Evolutionary conservation across 2,888 invertebrate genomes (phyloP).

Genomic region (Spisula solida): DNA sequence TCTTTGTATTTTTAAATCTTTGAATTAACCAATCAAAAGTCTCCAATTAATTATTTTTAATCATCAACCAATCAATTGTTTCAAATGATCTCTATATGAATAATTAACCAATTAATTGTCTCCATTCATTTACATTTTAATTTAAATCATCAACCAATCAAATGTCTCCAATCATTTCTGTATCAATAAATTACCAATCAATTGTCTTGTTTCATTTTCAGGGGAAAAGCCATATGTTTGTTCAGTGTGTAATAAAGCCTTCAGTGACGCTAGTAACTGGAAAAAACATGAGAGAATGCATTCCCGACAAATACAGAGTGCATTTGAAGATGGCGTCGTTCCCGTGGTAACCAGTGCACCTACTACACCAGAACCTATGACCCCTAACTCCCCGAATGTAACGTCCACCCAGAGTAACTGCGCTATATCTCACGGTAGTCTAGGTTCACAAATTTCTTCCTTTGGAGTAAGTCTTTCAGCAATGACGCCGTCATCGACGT

Average conservation of each 20-base stretch:
- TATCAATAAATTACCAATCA: not conserved
- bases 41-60: no score
- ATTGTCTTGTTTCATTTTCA: not conserved
- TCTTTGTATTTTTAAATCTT: no score
- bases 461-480: slow-evolving; percentile 56
- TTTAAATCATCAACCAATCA: no score
- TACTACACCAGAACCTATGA: slow-evolving; percentile 65
- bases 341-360: slow-evolving; percentile 64
- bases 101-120: no score
- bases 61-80: no score
- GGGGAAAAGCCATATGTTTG: slow-evolving; percentile 82
- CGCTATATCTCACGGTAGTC: slow-evolving; percentile 39
- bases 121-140: no score
- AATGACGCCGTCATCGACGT: slow-evolving; percentile 54
- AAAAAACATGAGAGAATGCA: slow-evolving; percentile 85
- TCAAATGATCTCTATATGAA: no score
- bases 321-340: slow-evolving; percentile 65
- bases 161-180: no score
- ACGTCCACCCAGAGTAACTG: slow-evolving; percentile 17
- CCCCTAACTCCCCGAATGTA: slow-evolving; percentile 50
- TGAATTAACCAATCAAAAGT: no score
- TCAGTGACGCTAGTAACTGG: slow-evolving; percentile 85
- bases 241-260: slow-evolving; percentile 83
- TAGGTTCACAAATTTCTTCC: slow-evolving; percentile 53
- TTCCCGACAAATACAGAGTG: slow-evolving; percentile 71